Evolutionary conservation across 1,140 invertebrate species (phyloP), one percentile per base, ranked within the genome.

Genomic region (Maniola jurtina): DNA sequence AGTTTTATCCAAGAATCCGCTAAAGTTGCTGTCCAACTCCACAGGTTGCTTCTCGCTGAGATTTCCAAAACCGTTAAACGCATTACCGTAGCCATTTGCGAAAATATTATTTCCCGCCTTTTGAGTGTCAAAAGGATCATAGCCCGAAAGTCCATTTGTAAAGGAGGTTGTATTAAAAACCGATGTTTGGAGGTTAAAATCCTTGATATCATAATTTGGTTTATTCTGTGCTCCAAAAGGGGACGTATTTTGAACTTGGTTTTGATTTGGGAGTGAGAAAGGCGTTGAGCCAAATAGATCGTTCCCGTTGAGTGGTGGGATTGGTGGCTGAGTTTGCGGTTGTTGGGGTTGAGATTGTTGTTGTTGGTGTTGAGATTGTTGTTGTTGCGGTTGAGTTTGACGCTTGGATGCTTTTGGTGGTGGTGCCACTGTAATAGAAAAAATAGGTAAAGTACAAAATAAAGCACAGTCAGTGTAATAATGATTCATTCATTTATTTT

Each of bases 101-200:
- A 91, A 90, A 11, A 91, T 89, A 13, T 86, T 86, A 13, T 86
- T 86, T 6, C 79, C 79, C 58, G 91, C 92, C 76, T 95, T 95
- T 16, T 94, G 94, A 93, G 97, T 97, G 73, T 97, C 96, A 82
- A 97, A 97, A 5, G 93, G 93, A 70, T 93, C 92, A 63, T 92
- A 90, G n/a, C 91, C 91, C 36, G 83, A 88, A 50, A 92, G 69
- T 5, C 90, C 90, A 59, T 89, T 89, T 8, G 84, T 83, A 66
- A 86, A 79, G 3, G 82, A 78, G 5, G 52, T 55, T 5, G 79
- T 75, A 62, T 80, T 86, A 57, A 90, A 91, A 16, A 90, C 85
- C 14, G 89, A 90, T 16, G 82, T 89, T 73, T 87, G 84, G 5
- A 90, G 75, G 56, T 86, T 91, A 56, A 92, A 91, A 63, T 92